Evolutionary conservation across 2,113 vertebrate species (phyloP).

Genomic region (Dasypus novemcinctus): DNA sequence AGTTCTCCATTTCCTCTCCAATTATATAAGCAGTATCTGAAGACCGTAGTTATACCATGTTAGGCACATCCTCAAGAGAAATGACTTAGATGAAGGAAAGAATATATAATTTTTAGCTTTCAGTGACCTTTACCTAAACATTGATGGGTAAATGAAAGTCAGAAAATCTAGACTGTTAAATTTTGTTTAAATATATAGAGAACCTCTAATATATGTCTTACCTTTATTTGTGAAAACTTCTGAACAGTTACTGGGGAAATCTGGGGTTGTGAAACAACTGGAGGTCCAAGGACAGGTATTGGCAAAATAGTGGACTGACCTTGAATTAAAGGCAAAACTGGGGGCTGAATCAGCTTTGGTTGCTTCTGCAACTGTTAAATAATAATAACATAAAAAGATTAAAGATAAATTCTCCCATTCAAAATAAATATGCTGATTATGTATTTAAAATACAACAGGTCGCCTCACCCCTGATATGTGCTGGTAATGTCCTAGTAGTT

Average conservation of each 20-base stretch:
- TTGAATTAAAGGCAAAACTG: slow-evolving; percentile 81
- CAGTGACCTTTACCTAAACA: slow-evolving; percentile 36
- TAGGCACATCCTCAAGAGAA: slow-evolving; percentile 34
- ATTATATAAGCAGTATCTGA: slow-evolving; percentile 29
- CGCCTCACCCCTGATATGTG: slow-evolving; percentile 83
- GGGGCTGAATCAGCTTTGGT: slow-evolving; percentile 76
- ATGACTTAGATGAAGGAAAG: background rate
- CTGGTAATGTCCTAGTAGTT: slow-evolving; percentile 78
- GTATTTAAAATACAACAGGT: slow-evolving; percentile 26
- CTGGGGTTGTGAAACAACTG: slow-evolving; percentile 83
- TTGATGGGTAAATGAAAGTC: slow-evolving; percentile 31
- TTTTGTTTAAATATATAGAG: slow-evolving; percentile 28
- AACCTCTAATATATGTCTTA: slow-evolving; percentile 58
- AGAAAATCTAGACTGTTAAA: slow-evolving; percentile 45
- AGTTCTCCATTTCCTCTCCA: slow-evolving; percentile 50
- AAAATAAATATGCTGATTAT: slow-evolving; percentile 14
- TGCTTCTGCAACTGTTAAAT: slow-evolving; percentile 70
- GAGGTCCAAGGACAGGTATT: slow-evolving; percentile 82
- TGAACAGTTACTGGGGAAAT: slow-evolving; percentile 83
- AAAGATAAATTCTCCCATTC: slow-evolving; percentile 43
- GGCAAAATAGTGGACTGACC: slow-evolving; percentile 79
- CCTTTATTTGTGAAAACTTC: slow-evolving; percentile 86
- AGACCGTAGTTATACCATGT: slow-evolving; percentile 29
- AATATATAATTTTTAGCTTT: slow-evolving; percentile 47
- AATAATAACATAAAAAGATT: slow-evolving; percentile 31